phyloP scores from a whole-genome alignment of 2,113 vertebrate genomes.

The Phaethon lepturus region DNA sequence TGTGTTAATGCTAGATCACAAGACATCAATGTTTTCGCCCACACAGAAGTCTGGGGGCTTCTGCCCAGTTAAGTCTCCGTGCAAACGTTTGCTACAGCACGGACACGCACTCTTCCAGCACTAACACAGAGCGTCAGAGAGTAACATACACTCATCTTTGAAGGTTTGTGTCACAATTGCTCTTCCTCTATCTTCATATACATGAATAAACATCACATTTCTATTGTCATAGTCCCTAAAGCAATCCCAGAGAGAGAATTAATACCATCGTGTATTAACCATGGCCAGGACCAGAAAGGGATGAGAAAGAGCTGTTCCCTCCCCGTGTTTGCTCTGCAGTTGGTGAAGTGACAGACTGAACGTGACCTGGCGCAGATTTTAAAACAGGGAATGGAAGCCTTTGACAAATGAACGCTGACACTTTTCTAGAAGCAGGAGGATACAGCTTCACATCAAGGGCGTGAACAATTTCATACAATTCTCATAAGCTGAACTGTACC shows the following conservation, averaged over 20 bases:
- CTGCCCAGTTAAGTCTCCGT: background rate
- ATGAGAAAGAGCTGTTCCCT: background rate
- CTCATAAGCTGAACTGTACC: background rate
- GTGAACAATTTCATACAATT: background rate
- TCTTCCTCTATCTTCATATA: background rate
- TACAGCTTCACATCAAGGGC: background rate
- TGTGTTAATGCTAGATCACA: background rate
- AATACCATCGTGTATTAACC: background rate
- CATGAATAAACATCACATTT: background rate
- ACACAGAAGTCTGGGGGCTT: background rate
- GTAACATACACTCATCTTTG: background rate
- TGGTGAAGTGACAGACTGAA: background rate
- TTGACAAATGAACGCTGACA: background rate
- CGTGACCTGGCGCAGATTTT: rapidly evolving
- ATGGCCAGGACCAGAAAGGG: background rate
- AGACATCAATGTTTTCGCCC: background rate
- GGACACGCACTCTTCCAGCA: background rate
- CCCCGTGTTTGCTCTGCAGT: background rate
- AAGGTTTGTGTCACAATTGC: background rate
- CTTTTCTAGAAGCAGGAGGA: background rate
- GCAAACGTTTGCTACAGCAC: background rate
- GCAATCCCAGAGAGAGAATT: background rate
- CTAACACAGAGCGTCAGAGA: background rate
- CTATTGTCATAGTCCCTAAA: background rate
- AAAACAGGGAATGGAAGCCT: background rate